These are phyloP conservation scores for Pseudonaja textilis DNA, from an alignment of 2,113 vertebrate species.

Conservation along the genomic window DNA sequence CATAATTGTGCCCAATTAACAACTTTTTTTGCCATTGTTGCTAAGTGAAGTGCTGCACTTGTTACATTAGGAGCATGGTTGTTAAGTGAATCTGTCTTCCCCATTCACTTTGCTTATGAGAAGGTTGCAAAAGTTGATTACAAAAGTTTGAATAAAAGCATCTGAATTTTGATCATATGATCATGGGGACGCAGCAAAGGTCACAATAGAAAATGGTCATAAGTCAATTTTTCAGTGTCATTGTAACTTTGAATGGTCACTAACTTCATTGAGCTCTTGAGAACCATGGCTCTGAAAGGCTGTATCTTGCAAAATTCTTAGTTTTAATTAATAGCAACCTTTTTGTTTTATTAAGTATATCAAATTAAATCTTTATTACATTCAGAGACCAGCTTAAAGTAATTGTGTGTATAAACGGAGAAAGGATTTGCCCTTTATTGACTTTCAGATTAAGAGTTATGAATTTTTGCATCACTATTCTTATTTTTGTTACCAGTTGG, in stretches of 20 bases:
- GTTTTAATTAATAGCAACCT: background rate
- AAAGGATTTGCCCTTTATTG: background rate
- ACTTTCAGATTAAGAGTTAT: background rate
- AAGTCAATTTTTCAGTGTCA: background rate
- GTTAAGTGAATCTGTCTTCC: too few species aligned
- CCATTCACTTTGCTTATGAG: background rate
- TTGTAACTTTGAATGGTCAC: background rate
- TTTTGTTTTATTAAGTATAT: background rate
- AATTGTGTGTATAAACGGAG: background rate
- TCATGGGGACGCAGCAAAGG: background rate
- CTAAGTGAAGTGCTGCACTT: background rate
- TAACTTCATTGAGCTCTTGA: background rate
- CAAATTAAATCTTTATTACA: background rate
- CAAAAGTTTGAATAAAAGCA: background rate
- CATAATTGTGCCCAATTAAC: background rate
- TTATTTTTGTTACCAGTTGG: background rate
- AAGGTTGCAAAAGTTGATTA: background rate
- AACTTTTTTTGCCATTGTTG: background rate
- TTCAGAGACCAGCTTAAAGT: background rate
- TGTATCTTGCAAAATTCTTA: background rate
- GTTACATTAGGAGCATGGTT: background rate
- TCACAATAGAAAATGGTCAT: background rate
- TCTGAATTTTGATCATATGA: background rate
- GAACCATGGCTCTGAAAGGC: background rate
- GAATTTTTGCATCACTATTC: background rate